Conservation (phyloP, 2,888 invertebrate species). For the Cataglyphis livida region DNA sequence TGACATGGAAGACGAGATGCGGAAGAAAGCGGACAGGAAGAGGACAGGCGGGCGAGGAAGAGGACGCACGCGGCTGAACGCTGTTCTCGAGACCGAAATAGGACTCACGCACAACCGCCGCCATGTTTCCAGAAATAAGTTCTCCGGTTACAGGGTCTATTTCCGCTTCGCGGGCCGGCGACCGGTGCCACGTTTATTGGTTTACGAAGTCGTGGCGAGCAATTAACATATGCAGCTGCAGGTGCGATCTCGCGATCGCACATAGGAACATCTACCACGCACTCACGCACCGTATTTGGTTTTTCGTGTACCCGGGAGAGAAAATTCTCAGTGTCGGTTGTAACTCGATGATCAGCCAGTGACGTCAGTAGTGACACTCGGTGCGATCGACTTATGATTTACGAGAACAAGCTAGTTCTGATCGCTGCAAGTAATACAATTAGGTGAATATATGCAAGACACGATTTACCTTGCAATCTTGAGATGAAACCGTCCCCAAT, state of each 20-base stretch:
- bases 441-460: conserved; percentile 42
- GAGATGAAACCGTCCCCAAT: background rate
- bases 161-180: conserved; percentile 72
- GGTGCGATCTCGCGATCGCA: conserved; percentile 31
- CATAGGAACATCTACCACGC: background rate
- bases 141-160: conserved; percentile 83
- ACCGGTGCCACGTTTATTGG: conserved; percentile 50
- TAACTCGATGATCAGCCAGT: conserved; percentile 45
- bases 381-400: conserved; percentile 51
- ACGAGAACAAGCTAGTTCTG: conserved; percentile 14
- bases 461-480: background rate
- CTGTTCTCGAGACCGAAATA: conserved; percentile 78
- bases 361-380: conserved; percentile 61
- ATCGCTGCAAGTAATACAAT: conserved; percentile 12
- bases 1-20: conserved; percentile 27
- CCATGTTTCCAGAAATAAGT: conserved; percentile 83
- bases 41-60: conserved; percentile 43
- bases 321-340: conserved; percentile 34
- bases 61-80: conserved; percentile 42
- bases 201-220: conserved; percentile 18
- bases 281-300: background rate
- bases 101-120: conserved; percentile 70
- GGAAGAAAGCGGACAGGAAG: conserved; percentile 31
- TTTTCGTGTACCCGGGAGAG: conserved; percentile 14
- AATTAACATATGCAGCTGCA: conserved; percentile 32